Conservation (phyloP, 2,797 vertebrate genomes). For the Acanthornis magna region DNA sequence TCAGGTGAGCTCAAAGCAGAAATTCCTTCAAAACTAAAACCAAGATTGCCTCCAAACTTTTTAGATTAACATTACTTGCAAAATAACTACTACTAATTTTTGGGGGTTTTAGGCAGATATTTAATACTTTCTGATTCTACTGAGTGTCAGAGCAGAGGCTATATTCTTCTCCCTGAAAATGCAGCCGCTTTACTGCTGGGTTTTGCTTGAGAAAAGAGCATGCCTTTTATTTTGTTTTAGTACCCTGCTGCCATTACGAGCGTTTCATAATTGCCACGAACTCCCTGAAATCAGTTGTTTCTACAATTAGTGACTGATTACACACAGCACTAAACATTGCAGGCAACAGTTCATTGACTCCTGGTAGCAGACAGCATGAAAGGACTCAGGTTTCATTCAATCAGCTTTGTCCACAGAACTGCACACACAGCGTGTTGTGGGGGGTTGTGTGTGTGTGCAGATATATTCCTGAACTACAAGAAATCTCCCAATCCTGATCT, state of each 20-base stretch:
- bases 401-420: not conserved
- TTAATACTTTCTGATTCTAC: not conserved
- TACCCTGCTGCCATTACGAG: slow-evolving; percentile 8
- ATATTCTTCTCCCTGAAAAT: not conserved
- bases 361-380: slow-evolving; percentile 24
- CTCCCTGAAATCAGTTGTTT: slow-evolving; percentile 72
- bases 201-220: not conserved
- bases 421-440: not conserved
- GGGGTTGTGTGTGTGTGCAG: not conserved
- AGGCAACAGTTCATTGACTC: slow-evolving; percentile 65
- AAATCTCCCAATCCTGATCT: not conserved
- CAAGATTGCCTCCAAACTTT: not conserved
- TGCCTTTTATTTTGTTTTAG: not conserved
- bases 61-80: not conserved
- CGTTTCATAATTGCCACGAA: slow-evolving; percentile 30
- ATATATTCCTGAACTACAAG: not conserved
- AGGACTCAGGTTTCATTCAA: slow-evolving; percentile 38
- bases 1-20: not conserved
- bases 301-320: slow-evolving; percentile 75
- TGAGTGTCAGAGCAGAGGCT: not conserved
- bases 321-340: slow-evolving; percentile 64
- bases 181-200: not conserved
- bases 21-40: not conserved
- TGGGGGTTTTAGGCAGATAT: not conserved
- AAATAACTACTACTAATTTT: not conserved